Evolutionary conservation across 2,888 invertebrate species (phyloP).

Genomic region (Silvanus unidentatus): DNA sequence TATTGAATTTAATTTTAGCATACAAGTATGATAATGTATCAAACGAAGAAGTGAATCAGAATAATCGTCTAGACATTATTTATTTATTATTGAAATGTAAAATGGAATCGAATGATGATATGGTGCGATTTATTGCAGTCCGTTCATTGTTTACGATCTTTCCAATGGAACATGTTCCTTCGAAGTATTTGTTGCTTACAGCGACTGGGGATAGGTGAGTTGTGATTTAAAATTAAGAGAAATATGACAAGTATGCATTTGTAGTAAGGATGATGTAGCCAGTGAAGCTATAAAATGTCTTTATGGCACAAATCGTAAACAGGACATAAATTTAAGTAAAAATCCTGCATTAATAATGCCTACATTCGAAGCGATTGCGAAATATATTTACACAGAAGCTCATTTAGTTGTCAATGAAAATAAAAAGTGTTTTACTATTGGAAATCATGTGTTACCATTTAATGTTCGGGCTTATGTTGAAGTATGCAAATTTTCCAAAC

Average conservation of each 20-base stretch:
- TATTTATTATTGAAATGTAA: conserved; percentile 64
- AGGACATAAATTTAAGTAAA: conserved; percentile 46
- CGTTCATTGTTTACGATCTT: conserved; percentile 78
- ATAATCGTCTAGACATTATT: conserved; percentile 39
- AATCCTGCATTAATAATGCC: conserved; percentile 49
- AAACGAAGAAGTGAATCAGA: conserved; percentile 35
- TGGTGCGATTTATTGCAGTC: conserved; percentile 77
- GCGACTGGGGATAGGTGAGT: conserved; percentile 78
- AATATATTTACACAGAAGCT: conserved; percentile 64
- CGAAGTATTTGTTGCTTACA: conserved; percentile 72
- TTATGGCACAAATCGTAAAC: conserved; percentile 62
- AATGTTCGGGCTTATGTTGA: conserved; percentile 66
- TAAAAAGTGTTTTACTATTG: conserved; percentile 56
- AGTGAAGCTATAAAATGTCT: conserved; percentile 68
- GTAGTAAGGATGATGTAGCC: conserved; percentile 69
- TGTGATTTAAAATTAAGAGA: conserved; percentile 6
- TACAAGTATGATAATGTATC: conserved; percentile 39
- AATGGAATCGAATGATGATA: conserved; percentile 69
- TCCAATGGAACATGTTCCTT: conserved; percentile 73
- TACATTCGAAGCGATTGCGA: conserved; percentile 65
- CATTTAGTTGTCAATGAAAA: conserved; percentile 56
- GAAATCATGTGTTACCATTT: conserved; percentile 66
- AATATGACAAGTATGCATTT: conserved; percentile 17
- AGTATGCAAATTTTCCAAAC: conserved; percentile 52
- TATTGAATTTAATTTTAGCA: conserved; percentile 38